A percentile compares a stretch with the other conserved stretches of the same genome.
These are phyloP conservation scores for Bergia sp. DNA, from an alignment of 92 coral and sea anemone species.

Conservation along the genomic window DNA sequence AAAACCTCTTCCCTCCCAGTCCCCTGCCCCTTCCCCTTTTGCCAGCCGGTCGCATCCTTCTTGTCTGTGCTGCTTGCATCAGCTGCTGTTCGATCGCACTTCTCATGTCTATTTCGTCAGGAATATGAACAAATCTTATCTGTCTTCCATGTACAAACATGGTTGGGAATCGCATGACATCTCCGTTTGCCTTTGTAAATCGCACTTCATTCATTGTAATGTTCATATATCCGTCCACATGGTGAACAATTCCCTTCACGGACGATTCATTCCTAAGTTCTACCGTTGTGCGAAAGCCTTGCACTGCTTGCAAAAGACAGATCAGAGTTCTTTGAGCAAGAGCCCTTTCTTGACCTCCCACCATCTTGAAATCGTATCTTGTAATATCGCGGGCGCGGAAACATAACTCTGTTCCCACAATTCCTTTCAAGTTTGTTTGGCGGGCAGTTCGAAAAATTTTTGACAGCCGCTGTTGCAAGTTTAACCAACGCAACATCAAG, in stretches of 20 bases:
- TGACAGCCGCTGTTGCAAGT: no score
- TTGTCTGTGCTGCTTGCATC: constrained; percentile 60
- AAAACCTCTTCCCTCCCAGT: constrained; percentile 17
- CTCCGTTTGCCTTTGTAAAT: constrained; percentile 71
- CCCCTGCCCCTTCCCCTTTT: constrained; percentile 53
- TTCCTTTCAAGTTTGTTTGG: constrained; percentile 28
- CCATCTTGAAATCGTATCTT: constrained; percentile 54
- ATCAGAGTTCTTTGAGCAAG: constrained; percentile 81
- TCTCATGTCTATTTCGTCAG: constrained; percentile 95
- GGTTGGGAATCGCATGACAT: constrained; percentile 65
- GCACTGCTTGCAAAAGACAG: constrained; percentile 89
- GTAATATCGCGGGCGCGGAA: constrained; percentile 19
- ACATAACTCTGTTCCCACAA: neutral
- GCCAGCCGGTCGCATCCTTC: constrained; percentile 40
- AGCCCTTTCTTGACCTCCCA: constrained; percentile 87
- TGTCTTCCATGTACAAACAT: constrained; percentile 91
- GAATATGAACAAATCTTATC: constrained; percentile 94
- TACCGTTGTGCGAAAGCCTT: constrained; percentile 87
- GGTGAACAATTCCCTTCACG: constrained; percentile 78
- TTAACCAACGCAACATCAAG: neutral
- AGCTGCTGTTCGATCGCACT: constrained; percentile 91
- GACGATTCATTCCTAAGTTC: constrained; percentile 93
- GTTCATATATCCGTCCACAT: constrained; percentile 97
- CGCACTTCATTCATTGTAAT: constrained; percentile 75
- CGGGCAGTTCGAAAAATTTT: neutral